Conservation (phyloP, 2,888 invertebrate species). For the Machimus atricapillus region DNA sequence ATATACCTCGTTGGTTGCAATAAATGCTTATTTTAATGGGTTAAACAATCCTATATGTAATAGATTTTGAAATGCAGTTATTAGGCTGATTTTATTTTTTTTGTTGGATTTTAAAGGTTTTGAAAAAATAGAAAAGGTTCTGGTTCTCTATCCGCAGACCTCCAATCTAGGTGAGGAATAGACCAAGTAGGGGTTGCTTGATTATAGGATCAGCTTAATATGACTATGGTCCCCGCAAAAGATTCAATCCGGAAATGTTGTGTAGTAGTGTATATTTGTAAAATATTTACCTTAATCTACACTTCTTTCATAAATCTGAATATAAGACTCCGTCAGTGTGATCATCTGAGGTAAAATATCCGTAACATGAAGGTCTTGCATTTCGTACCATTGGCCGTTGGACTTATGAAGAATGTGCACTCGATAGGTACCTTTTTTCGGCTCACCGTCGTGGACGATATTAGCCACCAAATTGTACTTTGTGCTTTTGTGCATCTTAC, state of each 20-base stretch:
- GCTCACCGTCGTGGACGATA: constrained; percentile 98
- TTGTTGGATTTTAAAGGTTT: too few species aligned
- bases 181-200: too few species aligned
- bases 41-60: neutral
- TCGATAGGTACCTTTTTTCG: constrained; percentile 91
- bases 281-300: constrained; percentile 14
- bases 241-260: too few species aligned
- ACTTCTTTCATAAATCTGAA: constrained; percentile 79
- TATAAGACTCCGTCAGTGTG: constrained; percentile 97
- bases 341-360: constrained; percentile 99
- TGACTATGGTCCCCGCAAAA: too few species aligned
- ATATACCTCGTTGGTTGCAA: constrained; percentile 5
- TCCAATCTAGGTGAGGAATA: too few species aligned
- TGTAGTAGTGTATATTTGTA: neutral
- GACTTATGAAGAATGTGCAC: constrained; percentile 92
- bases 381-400: constrained; percentile 85
- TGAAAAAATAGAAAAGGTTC: too few species aligned
- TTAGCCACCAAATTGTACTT: constrained; percentile 98
- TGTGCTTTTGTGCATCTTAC: constrained; percentile 79
- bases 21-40: neutral
- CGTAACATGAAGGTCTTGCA: constrained; percentile 98
- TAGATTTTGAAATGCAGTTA: neutral
- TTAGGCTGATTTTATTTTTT: too few species aligned
- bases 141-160: too few species aligned
- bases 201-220: too few species aligned